These are phyloP conservation scores for Fulmarus glacialis DNA, from an alignment of 2,113 vertebrate species.

Conservation along the genomic window DNA sequence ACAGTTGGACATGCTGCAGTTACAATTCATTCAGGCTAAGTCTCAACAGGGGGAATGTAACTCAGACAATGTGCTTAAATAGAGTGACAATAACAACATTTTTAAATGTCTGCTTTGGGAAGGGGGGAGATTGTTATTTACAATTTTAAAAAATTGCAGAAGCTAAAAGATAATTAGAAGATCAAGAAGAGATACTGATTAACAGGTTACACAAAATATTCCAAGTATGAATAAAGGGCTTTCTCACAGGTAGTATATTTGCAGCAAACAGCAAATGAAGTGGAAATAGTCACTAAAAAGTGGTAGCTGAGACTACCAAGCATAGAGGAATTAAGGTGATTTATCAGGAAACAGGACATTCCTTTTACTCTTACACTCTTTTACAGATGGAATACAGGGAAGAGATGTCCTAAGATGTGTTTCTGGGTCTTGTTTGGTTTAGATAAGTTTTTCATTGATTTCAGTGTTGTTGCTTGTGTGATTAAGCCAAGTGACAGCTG, in stretches of 20 bases:
- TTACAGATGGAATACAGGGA: neutral
- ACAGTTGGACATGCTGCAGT: constrained; percentile 51
- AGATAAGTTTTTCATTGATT: neutral
- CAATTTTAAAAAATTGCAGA: neutral
- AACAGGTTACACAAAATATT: neutral
- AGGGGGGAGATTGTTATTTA: neutral
- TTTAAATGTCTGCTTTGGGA: neutral
- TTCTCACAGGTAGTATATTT: neutral
- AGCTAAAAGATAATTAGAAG: constrained; percentile 30
- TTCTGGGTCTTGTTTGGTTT: neutral
- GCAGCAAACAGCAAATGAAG: neutral
- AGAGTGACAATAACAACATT: constrained; percentile 45
- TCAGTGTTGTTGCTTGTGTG: neutral
- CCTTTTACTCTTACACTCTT: neutral
- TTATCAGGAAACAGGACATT: neutral
- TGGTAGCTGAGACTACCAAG: neutral
- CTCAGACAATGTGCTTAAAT: constrained; percentile 1
- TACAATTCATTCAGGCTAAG: constrained; percentile 48
- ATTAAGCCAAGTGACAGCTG: neutral
- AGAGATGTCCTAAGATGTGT: neutral
- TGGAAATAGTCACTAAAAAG: neutral
- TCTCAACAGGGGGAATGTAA: constrained; percentile 61
- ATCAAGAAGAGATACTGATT: neutral
- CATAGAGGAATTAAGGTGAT: neutral
- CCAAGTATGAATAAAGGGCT: neutral